phyloP scores from a whole-genome alignment of 2,113 vertebrate genomes.

The Cacatua alba region DNA sequence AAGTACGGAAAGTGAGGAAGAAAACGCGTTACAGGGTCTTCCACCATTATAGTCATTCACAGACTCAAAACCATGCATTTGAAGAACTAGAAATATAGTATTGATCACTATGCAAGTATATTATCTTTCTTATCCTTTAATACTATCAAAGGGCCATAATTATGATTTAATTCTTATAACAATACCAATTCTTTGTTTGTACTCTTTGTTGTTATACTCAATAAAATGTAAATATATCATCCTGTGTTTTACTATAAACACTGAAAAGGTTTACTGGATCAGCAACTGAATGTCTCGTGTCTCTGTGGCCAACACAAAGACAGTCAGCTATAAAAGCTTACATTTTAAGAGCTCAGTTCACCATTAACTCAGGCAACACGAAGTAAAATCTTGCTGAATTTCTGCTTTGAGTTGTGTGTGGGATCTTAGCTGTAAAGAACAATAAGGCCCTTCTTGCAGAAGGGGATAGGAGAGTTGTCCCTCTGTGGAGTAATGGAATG shows the following conservation, averaged over 20 bases:
- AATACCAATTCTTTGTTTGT: not conserved
- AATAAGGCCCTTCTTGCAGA: not conserved
- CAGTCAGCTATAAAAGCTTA: not conserved
- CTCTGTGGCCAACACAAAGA: not conserved
- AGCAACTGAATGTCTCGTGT: not conserved
- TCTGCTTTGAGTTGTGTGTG: not conserved
- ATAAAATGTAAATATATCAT: not conserved
- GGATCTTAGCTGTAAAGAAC: not conserved
- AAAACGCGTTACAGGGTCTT: not conserved
- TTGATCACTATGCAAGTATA: not conserved
- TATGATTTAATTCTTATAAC: not conserved
- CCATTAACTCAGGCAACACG: not conserved
- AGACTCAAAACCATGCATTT: not conserved
- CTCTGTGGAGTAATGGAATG: not conserved
- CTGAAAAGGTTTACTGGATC: not conserved
- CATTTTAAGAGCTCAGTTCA: not conserved
- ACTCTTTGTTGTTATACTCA: not conserved
- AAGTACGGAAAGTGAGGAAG: not conserved
- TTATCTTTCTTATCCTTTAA: not conserved
- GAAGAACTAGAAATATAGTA: not conserved
- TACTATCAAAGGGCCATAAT: not conserved
- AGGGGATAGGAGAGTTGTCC: accelerated
- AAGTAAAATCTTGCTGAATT: not conserved
- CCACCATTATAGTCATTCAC: not conserved
- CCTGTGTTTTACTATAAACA: not conserved